These are phyloP conservation scores for Nephila pilipes DNA, from an alignment of 1,140 invertebrate species.

Conservation along the genomic window DNA sequence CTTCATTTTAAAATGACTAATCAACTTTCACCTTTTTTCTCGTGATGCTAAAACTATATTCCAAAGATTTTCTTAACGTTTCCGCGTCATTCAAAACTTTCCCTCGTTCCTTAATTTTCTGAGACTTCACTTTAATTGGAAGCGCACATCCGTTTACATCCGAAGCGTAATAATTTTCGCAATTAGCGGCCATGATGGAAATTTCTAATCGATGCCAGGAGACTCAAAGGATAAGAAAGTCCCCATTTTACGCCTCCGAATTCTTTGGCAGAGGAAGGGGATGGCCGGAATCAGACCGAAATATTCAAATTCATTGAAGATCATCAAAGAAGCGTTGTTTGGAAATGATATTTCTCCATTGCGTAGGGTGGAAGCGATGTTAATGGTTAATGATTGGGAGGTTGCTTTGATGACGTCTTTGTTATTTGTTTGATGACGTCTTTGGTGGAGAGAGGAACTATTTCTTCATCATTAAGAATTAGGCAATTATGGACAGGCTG, in stretches of 20 bases:
- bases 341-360: too few relatives aligned
- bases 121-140: background rate
- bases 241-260: background rate
- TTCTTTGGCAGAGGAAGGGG: background rate
- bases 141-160: background rate
- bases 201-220: background rate
- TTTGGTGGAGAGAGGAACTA: too few relatives aligned
- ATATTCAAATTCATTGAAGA: background rate
- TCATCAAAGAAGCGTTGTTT: background rate
- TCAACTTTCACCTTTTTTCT: background rate
- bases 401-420: too few relatives aligned
- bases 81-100: background rate
- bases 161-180: background rate
- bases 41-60: background rate
- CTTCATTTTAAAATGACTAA: too few relatives aligned
- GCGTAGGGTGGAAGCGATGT: too few relatives aligned
- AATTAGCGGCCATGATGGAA: background rate
- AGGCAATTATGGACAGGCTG: too few relatives aligned
- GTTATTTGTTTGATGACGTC: too few relatives aligned
- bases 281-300: background rate
- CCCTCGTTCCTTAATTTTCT: background rate
- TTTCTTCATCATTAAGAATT: too few relatives aligned
- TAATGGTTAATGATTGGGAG: too few relatives aligned
- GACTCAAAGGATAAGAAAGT: background rate
- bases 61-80: background rate